Evolutionary conservation across 2,797 vertebrate genomes (phyloP), one percentile per base, ranked within the genome.

Genomic region (Sebastolobus alascanus): DNA sequence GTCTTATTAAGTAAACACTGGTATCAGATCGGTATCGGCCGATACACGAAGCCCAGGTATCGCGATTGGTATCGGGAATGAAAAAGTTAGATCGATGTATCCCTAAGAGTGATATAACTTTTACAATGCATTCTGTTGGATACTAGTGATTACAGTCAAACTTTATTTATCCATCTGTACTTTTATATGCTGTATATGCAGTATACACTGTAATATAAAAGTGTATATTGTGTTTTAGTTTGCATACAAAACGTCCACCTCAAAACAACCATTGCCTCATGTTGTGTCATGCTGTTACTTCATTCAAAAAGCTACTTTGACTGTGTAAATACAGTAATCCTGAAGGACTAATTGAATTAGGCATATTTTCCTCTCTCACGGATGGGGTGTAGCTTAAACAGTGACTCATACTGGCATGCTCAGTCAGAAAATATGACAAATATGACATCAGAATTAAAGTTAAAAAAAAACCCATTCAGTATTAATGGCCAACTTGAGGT

Each of bases 301-400:
- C 55, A 72, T 18, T 58, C 10, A 56, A 61, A 70, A 56, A n/a
- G 10, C 52, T 52, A 52, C 63, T 60, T 68, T 63, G 33, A 7
- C 35, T 78, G 58, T 77, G 75, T 43, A 43, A 74, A 84, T 55
- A 76, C 67, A 84, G 67, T 59, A 31, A 68, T 58, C 61, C 77
- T 22, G n/a, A 22, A 83, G 58, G 38, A 52, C 50, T 63, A 68
- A 81, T 86, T 81, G 59, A 73, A 82, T 50, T 27, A 71, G 27
- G 68, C 31, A 79, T 25, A 43, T 60, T 68, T 68, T 55, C 40
- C 64, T 63, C 8, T 64, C 38, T 69, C 66, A 58, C 68, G 58
- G 73, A 74, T 63, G 63, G n/a, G 14, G 13, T 81, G 68, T 25
- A 37, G 22, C 13, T 55, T 65, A 11, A 67, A 77, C 68, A 58